phyloP scores from a whole-genome alignment of 2,113 vertebrate genomes.

The Vidua macroura region DNA sequence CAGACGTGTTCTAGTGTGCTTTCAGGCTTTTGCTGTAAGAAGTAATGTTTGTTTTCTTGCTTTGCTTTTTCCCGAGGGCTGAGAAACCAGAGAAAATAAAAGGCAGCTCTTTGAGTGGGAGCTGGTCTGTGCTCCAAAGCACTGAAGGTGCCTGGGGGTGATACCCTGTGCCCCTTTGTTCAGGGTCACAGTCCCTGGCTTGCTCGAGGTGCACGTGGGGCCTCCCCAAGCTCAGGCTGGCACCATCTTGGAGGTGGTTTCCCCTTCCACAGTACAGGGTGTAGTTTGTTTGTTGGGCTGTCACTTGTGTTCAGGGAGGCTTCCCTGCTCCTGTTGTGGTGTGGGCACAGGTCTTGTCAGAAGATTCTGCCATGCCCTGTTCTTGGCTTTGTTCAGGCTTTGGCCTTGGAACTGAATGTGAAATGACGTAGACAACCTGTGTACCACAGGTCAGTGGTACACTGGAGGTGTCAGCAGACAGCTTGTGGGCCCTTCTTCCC shows the following conservation, averaged over 20 bases:
- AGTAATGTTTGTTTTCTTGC: not conserved
- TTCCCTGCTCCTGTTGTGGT: not conserved
- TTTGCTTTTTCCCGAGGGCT: not conserved
- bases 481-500: not conserved
- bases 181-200: not conserved
- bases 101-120: not conserved
- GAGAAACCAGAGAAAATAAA: not conserved
- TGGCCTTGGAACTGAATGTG: not conserved
- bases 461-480: not conserved
- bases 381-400: not conserved
- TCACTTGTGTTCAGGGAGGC: fast-evolving
- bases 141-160: not conserved
- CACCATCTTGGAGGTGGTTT: not conserved
- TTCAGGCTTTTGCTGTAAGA: not conserved
- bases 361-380: not conserved
- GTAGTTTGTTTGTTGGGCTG: not conserved
- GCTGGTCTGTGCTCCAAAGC: not conserved
- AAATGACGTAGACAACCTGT: not conserved
- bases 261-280: not conserved
- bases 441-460: not conserved
- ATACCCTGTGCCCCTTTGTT: not conserved
- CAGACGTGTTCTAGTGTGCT: not conserved
- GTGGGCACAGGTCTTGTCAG: not conserved
- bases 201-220: not conserved
- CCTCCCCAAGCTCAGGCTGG: not conserved